These are phyloP conservation scores for Pseudachorutes palmiensis DNA, from an alignment of 1,140 invertebrate genomes.

Conservation along the genomic window DNA sequence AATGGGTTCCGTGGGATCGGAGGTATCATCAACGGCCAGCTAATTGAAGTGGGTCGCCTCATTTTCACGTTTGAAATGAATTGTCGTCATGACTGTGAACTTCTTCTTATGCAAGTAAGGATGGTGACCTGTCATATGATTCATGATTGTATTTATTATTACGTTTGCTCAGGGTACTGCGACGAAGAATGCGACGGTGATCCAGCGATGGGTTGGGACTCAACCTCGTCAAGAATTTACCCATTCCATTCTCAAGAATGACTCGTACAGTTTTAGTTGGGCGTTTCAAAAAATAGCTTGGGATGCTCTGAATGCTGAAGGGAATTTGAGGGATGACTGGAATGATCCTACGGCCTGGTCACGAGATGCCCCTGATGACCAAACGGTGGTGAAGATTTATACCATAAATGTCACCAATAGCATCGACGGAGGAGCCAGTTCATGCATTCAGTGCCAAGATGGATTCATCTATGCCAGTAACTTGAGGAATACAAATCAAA, in stretches of 20 bases:
- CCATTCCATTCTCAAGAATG: constrained; percentile 46
- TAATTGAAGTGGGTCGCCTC: constrained; percentile 45
- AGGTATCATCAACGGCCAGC: constrained; percentile 42
- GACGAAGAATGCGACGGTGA: constrained; percentile 43
- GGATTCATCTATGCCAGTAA: constrained; percentile 28
- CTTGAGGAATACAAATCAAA: background rate
- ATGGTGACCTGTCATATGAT: background rate
- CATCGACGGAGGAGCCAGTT: constrained; percentile 47
- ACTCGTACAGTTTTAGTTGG: constrained; percentile 50
- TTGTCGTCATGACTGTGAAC: constrained; percentile 47
- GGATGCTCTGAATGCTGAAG: constrained; percentile 34
- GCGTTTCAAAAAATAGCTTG: constrained; percentile 49
- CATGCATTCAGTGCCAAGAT: constrained; percentile 50
- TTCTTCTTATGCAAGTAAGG: constrained; percentile 50
- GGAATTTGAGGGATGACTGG: constrained; percentile 11
- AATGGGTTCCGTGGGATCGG: constrained; percentile 46
- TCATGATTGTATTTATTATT: background rate
- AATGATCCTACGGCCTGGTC: constrained; percentile 1
- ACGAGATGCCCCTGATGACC: constrained; percentile 29
- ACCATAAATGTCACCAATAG: constrained; percentile 54
- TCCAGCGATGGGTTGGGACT: constrained; percentile 46
- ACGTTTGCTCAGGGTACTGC: constrained; percentile 39
- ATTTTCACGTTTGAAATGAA: constrained; percentile 49
- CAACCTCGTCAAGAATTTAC: constrained; percentile 42
- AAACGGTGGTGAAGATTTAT: constrained; percentile 49